Percentiles rank a stretch among this genome's conserved stretches.
Conservation (phyloP, 1,140 invertebrate species). For the Fragariocoptes setiger region DNA sequence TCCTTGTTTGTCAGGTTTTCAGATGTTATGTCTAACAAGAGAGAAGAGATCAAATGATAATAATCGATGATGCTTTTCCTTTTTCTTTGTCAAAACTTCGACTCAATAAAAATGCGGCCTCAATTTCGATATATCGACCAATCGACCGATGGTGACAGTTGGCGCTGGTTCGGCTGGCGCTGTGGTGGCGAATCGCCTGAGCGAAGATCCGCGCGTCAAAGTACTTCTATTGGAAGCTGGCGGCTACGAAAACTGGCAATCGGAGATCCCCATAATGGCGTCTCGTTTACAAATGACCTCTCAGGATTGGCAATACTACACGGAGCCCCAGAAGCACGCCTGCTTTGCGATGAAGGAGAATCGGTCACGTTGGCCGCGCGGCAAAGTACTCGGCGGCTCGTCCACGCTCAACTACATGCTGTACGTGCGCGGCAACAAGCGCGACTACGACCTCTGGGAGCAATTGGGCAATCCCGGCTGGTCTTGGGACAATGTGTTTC, state of each 20-base stretch:
- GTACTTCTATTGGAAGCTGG: conserved; percentile 36
- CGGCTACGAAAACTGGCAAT: conserved; percentile 48
- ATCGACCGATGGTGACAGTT: no score
- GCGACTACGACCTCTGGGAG: conserved; percentile 77
- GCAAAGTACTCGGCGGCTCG: conserved; percentile 27
- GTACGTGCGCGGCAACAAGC: conserved; percentile 64
- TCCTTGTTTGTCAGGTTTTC: no score
- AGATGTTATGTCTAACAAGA: no score
- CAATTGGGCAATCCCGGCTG: conserved; percentile 45
- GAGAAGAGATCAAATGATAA: no score
- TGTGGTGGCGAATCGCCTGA: conserved; percentile 26
- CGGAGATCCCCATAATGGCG: conserved; percentile 18
- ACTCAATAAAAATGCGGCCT: no score
- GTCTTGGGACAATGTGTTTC: conserved; percentile 50
- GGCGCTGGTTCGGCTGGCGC: conserved; percentile 37
- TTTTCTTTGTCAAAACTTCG: no score
- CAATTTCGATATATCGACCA: no score
- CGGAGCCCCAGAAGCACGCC: conserved; percentile 17
- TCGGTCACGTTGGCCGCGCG: conserved; percentile 12
- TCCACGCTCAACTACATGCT: conserved; percentile 81
- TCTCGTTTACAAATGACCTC: conserved; percentile 8
- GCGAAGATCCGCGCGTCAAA: conserved; percentile 22
- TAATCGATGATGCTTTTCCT: no score
- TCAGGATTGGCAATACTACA: conserved; percentile 17
- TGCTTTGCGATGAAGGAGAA: conserved; percentile 14